A percentile compares a stretch with the other conserved stretches of the same genome.
phyloP scores from a whole-genome alignment of 2,888 invertebrate genomes.

The Heteromurus nitidus region DNA sequence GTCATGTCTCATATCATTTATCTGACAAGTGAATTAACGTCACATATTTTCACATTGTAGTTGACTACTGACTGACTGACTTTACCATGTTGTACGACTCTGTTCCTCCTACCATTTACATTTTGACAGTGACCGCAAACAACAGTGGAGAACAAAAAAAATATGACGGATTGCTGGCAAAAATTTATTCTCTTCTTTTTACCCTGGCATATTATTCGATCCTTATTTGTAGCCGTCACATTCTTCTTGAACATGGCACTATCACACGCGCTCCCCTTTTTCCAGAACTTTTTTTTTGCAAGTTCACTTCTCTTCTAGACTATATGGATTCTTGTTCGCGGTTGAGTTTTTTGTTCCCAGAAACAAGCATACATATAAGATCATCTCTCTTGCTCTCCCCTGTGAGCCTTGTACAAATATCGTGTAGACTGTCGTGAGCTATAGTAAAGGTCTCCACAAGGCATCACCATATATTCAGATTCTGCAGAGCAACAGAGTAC shows the following conservation, averaged over 20 bases:
- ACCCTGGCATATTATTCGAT: background rate
- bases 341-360: too few species aligned
- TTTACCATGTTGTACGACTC: background rate
- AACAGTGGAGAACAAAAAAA: background rate
- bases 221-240: background rate
- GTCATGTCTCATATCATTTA: constrained; percentile 1
- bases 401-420: too few species aligned
- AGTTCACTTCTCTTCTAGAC: too few species aligned
- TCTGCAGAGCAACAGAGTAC: too few species aligned
- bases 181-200: background rate
- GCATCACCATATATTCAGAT: too few species aligned
- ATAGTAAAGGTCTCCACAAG: too few species aligned
- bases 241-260: background rate
- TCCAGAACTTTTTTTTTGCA: background rate
- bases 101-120: background rate
- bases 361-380: too few species aligned
- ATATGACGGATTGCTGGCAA: constrained; percentile 5
- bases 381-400: too few species aligned
- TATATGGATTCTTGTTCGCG: background rate
- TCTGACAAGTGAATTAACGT: constrained; percentile 36
- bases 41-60: too few species aligned
- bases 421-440: too few species aligned
- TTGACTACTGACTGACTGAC: too few species aligned
- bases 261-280: background rate
- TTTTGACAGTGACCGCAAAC: constrained; percentile 40